Evolutionary conservation across 2,888 invertebrate species (phyloP), one percentile per base, ranked within the genome.

Genomic region (Thalpophila matura): DNA sequence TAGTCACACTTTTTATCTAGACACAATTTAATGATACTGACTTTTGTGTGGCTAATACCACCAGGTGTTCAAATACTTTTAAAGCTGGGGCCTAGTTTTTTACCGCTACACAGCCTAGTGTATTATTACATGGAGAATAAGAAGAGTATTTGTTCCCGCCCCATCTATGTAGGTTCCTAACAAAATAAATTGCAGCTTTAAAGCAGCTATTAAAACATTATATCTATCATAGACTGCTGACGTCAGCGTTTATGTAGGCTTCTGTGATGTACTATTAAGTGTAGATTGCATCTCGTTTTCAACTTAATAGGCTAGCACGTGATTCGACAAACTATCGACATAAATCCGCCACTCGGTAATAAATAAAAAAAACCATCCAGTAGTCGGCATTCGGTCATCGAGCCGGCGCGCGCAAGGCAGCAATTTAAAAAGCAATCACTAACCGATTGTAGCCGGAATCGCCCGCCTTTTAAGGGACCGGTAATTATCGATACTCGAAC

Each of bases 361-460:
- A 85, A 86, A 85, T 85, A 82, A 83, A 86, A 88, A 79, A 77
- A 65, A 64, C 1, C 61, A 49, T 86, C 80, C 90, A 82, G 91
- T 90, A 90, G 89, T 87, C 86, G 70, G 74, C 56, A 80, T 72
- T 81, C 80, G 82, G 80, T 80, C 81, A 82, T 80, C 84, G 81
- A 74, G 79, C 70, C 63, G 61, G 64, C 40, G 71, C 40, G 71
- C 78, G 80, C 80, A 81, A 84, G 83, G 74, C 83, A 86, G 88
- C 87, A 91, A 92, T 92, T 93, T 92, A 90, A 92, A 91, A 93
- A 91, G 89, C 84, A 93, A 92, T 93, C 91, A 90, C 87, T 88
- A 84, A 86, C 86, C 83, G 86, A 86, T 84, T 88, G 89, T 87
- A 84, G 84, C 82, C 86, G 79, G 87, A 88, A 86, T 89, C 85